Base-by-base conservation (phyloP, 2,888 invertebrate species). In the Ormyrus thymus region DNA sequence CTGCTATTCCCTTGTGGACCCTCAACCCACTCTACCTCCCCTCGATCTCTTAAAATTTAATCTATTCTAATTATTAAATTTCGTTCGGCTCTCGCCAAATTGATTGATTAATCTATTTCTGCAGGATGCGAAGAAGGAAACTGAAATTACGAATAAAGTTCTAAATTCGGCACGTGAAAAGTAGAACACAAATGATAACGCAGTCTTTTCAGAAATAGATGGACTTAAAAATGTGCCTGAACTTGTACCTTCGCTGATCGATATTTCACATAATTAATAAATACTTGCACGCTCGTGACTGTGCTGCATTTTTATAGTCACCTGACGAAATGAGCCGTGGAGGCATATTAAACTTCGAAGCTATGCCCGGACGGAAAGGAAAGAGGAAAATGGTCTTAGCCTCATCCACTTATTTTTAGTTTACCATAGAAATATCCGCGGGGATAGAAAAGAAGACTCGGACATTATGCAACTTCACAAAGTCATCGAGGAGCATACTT, bases 381-480 rank as follows among this genome's bases (percentile, higher is more conserved):
- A 1, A 29, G 9, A 29, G 9, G 65, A 71, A 77, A 77, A 77
- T 77, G 50, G 76, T 65, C 65, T 71, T 71, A 71, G 59, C 71
- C 71, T 77, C 71, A 71, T 77, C 77, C 71, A 72, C 77, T 77
- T 77, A 77, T 77, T 72, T 72, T 59, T 71, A 77, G 77, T 65
- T 77, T 53, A 77, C 66, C 77, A 66, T 65, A 58, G 69, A 50
- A 29, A 29, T 29, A 29, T 29, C 29, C 29, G 29, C 59, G 59
- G 10, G 43, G 1, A 29, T 29, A 29, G 29, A 29, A 29, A 29
- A 29, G 55, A 71, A 15, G 56, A 59, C 68, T 70, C 71, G 79
- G 71, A 77, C 71, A 77, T 77, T 77, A 72, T 77, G 66, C 77
- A 77, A 77, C 71, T 77, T 77, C n/a, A 53, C 77, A 72, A 72